Percentiles rank a stretch among this genome's conserved stretches.
Conservation (phyloP, 2,113 vertebrate species). For the Eurystomus gularis region DNA sequence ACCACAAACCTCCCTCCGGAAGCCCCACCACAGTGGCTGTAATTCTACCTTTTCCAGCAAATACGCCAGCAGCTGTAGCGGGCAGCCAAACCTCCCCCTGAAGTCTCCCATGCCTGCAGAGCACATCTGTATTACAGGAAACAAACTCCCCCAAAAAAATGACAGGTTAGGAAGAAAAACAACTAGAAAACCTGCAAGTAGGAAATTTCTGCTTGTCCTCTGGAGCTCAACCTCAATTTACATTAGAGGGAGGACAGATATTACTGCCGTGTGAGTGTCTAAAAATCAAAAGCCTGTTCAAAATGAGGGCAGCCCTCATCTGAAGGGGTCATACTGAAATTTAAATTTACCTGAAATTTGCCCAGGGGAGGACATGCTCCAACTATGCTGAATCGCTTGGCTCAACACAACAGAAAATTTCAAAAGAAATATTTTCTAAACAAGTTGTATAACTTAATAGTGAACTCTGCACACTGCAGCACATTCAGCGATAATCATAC, state of each 20-base stretch:
- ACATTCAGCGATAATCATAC: accelerated
- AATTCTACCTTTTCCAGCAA: background rate
- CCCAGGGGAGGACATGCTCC: background rate
- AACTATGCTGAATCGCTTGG: background rate
- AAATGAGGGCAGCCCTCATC: background rate
- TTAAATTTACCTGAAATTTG: background rate
- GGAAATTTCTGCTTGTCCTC: background rate
- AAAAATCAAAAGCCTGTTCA: background rate
- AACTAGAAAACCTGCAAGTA: background rate
- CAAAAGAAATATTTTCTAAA: background rate
- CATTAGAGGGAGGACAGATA: background rate
- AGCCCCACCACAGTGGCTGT: background rate
- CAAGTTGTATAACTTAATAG: background rate
- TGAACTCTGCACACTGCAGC: background rate
- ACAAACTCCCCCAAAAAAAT: background rate
- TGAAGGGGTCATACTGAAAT: background rate
- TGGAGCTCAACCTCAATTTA: background rate
- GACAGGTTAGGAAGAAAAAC: background rate
- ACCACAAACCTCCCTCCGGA: background rate
- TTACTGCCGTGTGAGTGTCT: background rate
- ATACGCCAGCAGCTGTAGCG: background rate
- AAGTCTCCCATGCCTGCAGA: background rate
- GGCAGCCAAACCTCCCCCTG: background rate
- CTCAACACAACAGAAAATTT: background rate
- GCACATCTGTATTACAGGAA: background rate